Evolutionary conservation across 2,888 invertebrate species (phyloP).

Genomic region (Drosophila mettleri): DNA sequence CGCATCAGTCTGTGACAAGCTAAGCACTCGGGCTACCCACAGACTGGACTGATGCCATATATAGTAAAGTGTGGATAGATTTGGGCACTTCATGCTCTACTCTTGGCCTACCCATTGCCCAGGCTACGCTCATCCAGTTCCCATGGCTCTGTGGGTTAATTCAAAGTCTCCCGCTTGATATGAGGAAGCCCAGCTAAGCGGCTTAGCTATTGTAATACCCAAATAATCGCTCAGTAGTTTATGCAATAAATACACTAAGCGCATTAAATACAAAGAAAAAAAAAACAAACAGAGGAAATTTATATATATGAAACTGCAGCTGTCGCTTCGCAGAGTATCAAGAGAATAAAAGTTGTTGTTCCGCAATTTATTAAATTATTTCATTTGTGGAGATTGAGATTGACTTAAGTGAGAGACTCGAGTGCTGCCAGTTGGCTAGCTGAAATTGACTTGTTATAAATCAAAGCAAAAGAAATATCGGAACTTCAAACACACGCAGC

Average conservation of each 20-base stretch:
- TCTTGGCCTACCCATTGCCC: too few species aligned
- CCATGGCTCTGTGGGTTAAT: background rate
- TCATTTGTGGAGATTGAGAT: background rate
- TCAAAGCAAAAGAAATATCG: background rate
- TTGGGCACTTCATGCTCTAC: too few species aligned
- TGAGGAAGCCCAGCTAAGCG: background rate
- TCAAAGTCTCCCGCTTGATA: background rate
- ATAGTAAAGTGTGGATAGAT: too few species aligned
- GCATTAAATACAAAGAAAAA: constrained; percentile 2
- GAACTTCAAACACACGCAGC: background rate
- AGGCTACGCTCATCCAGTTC: too few species aligned
- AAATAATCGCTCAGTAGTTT: constrained; percentile 4
- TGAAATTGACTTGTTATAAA: background rate
- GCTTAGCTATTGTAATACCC: constrained; percentile 10
- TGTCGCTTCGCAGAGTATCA: background rate
- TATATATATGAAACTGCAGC: background rate
- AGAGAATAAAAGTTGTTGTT: background rate
- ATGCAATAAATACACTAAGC: constrained; percentile 7
- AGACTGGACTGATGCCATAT: too few species aligned
- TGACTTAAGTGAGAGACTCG: too few species aligned
- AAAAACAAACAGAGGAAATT: too few species aligned
- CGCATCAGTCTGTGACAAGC: too few species aligned
- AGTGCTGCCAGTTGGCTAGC: too few species aligned
- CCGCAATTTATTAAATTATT: background rate
- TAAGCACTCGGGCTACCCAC: too few species aligned